Evolutionary conservation across 2,888 invertebrate genomes (phyloP).

Genomic region (Micoletzkya japonica): DNA sequence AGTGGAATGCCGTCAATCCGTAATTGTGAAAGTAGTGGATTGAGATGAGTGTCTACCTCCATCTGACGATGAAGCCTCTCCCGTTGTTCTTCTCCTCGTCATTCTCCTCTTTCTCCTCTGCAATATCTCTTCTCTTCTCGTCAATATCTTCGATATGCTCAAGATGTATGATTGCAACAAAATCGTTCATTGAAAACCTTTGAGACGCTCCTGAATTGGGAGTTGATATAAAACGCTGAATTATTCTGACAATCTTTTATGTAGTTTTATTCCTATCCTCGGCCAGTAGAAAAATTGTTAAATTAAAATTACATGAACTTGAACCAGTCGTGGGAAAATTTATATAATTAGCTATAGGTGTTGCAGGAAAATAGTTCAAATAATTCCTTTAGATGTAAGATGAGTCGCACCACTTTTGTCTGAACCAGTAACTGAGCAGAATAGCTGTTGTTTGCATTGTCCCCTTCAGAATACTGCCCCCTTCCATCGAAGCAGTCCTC

Average conservation of each 20-base stretch:
- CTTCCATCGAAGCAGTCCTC: conserved; percentile 45
- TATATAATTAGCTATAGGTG: too few species aligned
- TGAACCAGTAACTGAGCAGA: too few species aligned
- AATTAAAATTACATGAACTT: too few species aligned
- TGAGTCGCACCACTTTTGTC: too few species aligned
- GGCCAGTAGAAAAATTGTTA: background rate
- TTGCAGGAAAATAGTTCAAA: too few species aligned
- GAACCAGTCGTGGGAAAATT: too few species aligned
- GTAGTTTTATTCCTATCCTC: background rate
- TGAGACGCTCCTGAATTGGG: too few species aligned
- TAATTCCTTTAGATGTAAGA: too few species aligned
- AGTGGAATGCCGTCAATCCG: background rate
- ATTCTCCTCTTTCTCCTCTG: conserved; percentile 54
- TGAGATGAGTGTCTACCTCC: conserved; percentile 29
- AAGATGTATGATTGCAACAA: conserved; percentile 38
- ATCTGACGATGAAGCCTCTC: conserved; percentile 35
- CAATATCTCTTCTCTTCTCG: conserved; percentile 53
- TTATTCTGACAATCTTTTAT: too few species aligned
- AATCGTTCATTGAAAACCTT: background rate
- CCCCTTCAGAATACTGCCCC: too few species aligned
- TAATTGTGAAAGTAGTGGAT: background rate
- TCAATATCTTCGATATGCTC: conserved; percentile 56
- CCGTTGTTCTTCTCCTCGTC: conserved; percentile 54
- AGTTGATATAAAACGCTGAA: too few species aligned
- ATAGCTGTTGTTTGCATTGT: too few species aligned